Base-by-base conservation (phyloP, 1,140 invertebrate species). In the Coelopa frigida region DNA sequence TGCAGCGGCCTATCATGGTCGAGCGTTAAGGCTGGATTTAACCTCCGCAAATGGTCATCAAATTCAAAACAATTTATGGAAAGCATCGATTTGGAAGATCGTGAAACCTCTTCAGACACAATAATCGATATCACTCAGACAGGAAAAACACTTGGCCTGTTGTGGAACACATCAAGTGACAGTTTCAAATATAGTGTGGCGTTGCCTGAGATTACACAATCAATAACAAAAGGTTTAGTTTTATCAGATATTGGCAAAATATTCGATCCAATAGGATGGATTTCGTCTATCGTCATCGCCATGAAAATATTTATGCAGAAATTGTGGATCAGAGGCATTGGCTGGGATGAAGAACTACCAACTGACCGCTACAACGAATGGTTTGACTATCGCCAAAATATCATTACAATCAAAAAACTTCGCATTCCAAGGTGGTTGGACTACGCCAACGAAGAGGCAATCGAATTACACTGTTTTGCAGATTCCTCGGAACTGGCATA, bases 261-360 rank as follows among this genome's bases (percentile, higher is more conserved):
- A 5, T 70, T 59, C 38, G 61, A 70, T 42, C 58, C 58, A 12
- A 35, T 65, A 8, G 68, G 67, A 17, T 64, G 59, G 50, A 44
- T 70, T 8, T 48, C 57, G 3, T 70, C 70, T 15, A 45, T 61
- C 1, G 61, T 52, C 4, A 49, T 73, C 2, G 36, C 38, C 11
- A 51, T 55, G 2, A 73, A 73, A 49, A 56, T 71, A 5, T 48
- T 73, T 3, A 52, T 73, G n/a, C 68, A 73, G 52, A 50, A 55
- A 14, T n/a, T 72, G 6, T 68, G 70, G 63, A 15, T 50, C 11
- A 18, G 18, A 33, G 44, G 46, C 4, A 20, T 60, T 2, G 48
- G 53, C 15, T 73, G 68, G 70, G 71, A 74, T 44, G 51, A 59
- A 22, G 15, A 38, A 17, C 7, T 63, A 8, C 46, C 60, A 2